Evolutionary conservation across 1,140 invertebrate genomes (phyloP).

Genomic region (Sarcophaga peregrina): DNA sequence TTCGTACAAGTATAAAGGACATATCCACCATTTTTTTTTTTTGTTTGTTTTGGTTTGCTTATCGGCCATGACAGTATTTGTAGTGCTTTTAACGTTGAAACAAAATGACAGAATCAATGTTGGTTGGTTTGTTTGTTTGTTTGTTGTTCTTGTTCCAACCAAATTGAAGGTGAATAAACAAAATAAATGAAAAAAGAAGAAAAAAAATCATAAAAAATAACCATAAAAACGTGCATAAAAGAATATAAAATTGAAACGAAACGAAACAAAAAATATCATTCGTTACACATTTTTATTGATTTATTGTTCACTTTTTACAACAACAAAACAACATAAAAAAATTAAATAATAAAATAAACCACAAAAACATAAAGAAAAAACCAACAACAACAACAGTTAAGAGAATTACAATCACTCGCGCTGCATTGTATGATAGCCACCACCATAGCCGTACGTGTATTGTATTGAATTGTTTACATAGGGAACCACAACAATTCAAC

Average conservation of each 20-base stretch:
- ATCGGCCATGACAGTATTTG: conserved; percentile 3
- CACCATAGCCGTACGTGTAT: no score
- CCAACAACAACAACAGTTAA: no score
- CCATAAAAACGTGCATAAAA: neutral
- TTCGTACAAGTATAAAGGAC: neutral
- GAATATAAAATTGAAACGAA: no score
- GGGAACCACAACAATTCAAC: no score
- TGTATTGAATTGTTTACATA: no score
- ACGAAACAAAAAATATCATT: neutral
- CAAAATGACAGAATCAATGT: neutral
- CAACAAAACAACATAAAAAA: neutral
- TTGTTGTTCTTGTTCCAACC: neutral
- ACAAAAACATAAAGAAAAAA: no score
- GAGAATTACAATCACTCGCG: no score
- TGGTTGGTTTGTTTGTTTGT: neutral
- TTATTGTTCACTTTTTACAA: neutral
- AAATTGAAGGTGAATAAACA: conserved; percentile 22
- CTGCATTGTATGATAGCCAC: no score
- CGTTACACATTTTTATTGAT: conserved; percentile 19
- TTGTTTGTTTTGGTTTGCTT: neutral
- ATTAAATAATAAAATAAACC: neutral
- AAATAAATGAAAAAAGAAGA: neutral
- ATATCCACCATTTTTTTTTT: neutral
- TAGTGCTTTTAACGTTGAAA: neutral
- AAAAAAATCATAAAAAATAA: neutral